Base-by-base conservation (phyloP, 2,797 vertebrate species). In the Distichodus sexfasciatus region DNA sequence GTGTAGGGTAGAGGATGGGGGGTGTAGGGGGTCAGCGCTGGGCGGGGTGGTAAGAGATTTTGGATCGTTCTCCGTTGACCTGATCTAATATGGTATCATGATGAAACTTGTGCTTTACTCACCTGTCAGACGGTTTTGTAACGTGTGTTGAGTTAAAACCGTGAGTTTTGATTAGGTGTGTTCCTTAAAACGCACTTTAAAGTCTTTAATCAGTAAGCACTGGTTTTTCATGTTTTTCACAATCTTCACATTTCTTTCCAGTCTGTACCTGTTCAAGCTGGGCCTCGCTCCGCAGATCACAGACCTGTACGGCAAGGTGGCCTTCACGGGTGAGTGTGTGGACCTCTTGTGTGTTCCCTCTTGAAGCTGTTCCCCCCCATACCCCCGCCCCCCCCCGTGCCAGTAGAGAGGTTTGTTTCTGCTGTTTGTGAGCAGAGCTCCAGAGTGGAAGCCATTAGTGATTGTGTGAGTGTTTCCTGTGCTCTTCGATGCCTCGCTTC, bases 281-380 rank as follows among this genome's bases (percentile, higher is more conserved):
- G 97, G 97, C 46, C 88, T 98, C 78, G 97, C 97, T 0, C 96
- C 97, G 0, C 97, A 99, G 89, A 99, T 99, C 82, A 94, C 98
- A 86, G 96, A 99, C 82, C 91, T 99, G 17, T 99, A 98, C 59
- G 97, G 97, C 75, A 99, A 99, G 83, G 97, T 99, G 4, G 96
- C 95, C 78, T 99, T 99, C 84, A 99, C 97, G 83, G 95, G 97
- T 98, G 83, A 94, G 92, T 58, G 66, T 58, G 6, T 1, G 15
- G 64, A 6, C 2, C 2, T 31, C 12, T 41, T 14, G 5, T 35
- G 15, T 31, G n/a, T n/a, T n/a, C n/a, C n/a, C n/a, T n/a, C n/a
- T n/a, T n/a, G n/a, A n/a, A n/a, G n/a, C n/a, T n/a, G n/a, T n/a
- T n/a, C n/a, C n/a, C n/a, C n/a, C n/a, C n/a, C n/a, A n/a, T n/a